Evolutionary conservation across 2,113 vertebrate genomes (phyloP), one percentile per base, ranked within the genome.

Genomic region (Pampusana beccarii): DNA sequence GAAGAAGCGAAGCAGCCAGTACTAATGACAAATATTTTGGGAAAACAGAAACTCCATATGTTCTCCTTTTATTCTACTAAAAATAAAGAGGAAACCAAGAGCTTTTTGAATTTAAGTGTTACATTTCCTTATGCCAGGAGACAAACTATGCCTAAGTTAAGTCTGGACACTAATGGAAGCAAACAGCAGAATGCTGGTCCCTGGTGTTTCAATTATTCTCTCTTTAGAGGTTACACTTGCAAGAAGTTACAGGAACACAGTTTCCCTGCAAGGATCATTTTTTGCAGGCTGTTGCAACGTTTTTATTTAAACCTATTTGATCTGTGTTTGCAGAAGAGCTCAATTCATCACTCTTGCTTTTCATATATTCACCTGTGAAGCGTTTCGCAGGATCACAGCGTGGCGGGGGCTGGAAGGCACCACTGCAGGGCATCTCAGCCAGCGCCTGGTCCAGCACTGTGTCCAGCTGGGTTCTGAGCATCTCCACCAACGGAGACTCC

Each of bases 131-230:
- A 85, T 2, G 4, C 66, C 70, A 67, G 53, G 73, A 95, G 83
- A 96, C 73, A 92, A 96, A 79, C 86, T 65, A 64, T 28, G 58
- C 54, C 83, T 15, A 81, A 87, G 88, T 93, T 81, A 89, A 74
- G 58, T 34, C 80, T 82, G 91, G 92, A 94, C 92, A 38, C 85
- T 91, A 96, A 94, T 73, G 92, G 95, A 85, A 85, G 91, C 66
- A 60, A 90, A 91, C 36, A 86, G 80, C 67, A 92, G 71, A 95
- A 78, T 17, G 54, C 61, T 64, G 90, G 87, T 95, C 95, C 91
- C 93, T 56, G 48, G 86, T 65, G 74, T 58, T 95, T 86, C 88
- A 86, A 80, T 97, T 93, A 94, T 56, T 88, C 86, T 60, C 78
- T 86, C 92, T 87, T 88, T 34, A 79, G 87, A 95, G 86, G 72